phyloP scores from a whole-genome alignment of 2,113 vertebrate genomes.

The Potamarius usumacintae region DNA sequence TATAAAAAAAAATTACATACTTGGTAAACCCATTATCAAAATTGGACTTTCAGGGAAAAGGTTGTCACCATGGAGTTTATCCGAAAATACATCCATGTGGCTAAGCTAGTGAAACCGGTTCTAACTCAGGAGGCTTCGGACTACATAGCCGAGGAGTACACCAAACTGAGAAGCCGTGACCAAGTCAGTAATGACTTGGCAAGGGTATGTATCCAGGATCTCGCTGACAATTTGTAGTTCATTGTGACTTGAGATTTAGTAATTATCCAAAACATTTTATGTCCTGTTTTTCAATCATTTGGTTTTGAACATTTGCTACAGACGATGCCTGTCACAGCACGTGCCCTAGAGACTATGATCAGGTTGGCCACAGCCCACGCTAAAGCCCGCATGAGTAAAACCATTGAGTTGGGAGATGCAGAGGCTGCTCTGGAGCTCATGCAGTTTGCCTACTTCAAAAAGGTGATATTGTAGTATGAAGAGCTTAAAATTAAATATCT shows the following conservation, averaged over 20 bases:
- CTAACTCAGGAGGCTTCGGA: conserved; percentile 63
- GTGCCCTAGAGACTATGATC: conserved; percentile 67
- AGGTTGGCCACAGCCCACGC: conserved; percentile 67
- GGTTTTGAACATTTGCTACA: conserved; percentile 38
- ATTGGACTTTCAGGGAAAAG: conserved; percentile 57
- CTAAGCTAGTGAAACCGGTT: conserved; percentile 63
- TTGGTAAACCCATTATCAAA: not conserved
- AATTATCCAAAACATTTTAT: not conserved
- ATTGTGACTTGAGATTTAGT: not conserved
- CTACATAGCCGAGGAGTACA: conserved; percentile 65
- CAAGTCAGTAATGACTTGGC: conserved; percentile 61
- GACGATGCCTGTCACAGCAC: conserved; percentile 65
- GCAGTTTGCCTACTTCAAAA: conserved; percentile 66
- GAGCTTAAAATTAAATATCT: not conserved
- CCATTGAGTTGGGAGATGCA: conserved; percentile 61
- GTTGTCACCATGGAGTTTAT: conserved; percentile 67
- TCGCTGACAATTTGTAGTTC: not conserved
- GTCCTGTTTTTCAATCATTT: not conserved
- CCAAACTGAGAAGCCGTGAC: conserved; percentile 64
- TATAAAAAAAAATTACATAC: too few species aligned
- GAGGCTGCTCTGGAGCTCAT: conserved; percentile 66
- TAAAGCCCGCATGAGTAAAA: conserved; percentile 66
- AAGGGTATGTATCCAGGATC: conserved; percentile 47
- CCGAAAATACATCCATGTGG: conserved; percentile 67
- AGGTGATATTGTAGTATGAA: conserved; percentile 17